Evolutionary conservation across 2,888 invertebrate species (phyloP), one percentile per base, ranked within the genome.

Genomic region (Calliphora vomitoria): DNA sequence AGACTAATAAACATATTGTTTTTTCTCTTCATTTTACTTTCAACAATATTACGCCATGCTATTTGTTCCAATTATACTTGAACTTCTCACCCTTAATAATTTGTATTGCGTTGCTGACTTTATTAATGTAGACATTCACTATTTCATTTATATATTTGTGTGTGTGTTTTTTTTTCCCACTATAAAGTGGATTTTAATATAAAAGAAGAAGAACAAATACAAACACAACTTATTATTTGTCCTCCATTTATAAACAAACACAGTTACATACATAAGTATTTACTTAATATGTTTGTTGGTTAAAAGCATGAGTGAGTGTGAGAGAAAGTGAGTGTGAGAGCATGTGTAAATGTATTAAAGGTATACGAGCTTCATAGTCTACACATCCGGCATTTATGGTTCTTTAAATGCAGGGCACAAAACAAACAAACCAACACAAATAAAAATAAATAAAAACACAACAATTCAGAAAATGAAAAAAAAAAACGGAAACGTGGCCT

Each of bases 351-450:
- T 68, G 60, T 68, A 47, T 50, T 47, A 75, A 68, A 60, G 50
- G 38, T 75, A 50, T 44, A 55, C 68, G 50, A 58, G 31, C 68
- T 79, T 71, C 50, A 74, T 84, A 68, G 66, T 80, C 80, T 74
- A 76, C 35, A 84, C 81, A 81, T 84, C 87, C 87, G 80, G 72
- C 80, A 81, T 84, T 87, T 81, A 84, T 81, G 87, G 76, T 72
- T 81, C 68, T 72, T 81, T 72, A 66, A 84, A 84, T 81, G 71
- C 80, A 60, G 71, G 20, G 55, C 58, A 60, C 66, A 58, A 35
- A 69, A 55, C 47, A 82, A 62, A 58, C 66, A 58, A 74, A 55
- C 5, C 66, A 82, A 15, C 41, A 68, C 20, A 64, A 71, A 60
- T 66, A 50, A 55, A 35, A 38, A 85, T 53, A 68, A 4, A 13